Evolutionary conservation across 1,140 invertebrate species (phyloP).

Genomic region (Dreissena rostriformis): DNA sequence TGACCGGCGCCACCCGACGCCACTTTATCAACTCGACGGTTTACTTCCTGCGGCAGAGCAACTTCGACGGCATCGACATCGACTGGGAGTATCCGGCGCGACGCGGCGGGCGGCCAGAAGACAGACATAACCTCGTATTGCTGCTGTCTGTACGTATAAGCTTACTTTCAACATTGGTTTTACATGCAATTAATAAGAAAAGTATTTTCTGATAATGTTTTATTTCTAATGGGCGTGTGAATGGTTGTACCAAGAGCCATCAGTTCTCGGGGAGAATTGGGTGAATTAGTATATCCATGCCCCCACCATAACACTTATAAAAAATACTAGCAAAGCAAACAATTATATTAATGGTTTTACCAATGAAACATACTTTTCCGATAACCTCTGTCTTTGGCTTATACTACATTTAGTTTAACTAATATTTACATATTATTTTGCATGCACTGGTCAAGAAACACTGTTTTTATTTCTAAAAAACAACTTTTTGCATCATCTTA

Average conservation of each 20-base stretch:
- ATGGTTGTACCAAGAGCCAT: neutral
- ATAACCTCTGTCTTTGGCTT: too few relatives aligned
- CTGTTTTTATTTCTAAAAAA: too few relatives aligned
- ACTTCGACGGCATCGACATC: slow-evolving; percentile 96
- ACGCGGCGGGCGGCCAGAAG: slow-evolving; percentile 85
- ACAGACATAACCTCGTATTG: slow-evolving; percentile 81
- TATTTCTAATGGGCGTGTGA: neutral
- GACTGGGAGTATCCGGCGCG: slow-evolving; percentile 96
- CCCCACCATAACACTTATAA: too few relatives aligned
- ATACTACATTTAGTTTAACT: too few relatives aligned
- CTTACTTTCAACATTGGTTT: neutral
- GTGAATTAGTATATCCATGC: neutral
- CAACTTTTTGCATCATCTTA: too few relatives aligned
- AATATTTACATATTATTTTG: too few relatives aligned
- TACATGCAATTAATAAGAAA: neutral
- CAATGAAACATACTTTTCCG: too few relatives aligned
- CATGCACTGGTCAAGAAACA: too few relatives aligned
- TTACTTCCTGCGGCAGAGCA: slow-evolving; percentile 94
- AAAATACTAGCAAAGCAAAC: neutral
- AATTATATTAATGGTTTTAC: neutral
- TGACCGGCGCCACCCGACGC: slow-evolving; percentile 84
- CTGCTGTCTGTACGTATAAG: slow-evolving; percentile 70
- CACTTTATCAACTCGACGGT: slow-evolving; percentile 96
- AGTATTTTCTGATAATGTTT: neutral
- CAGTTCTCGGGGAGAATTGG: neutral